Base-by-base conservation (phyloP, 2,888 invertebrate genomes). In the Phorcus lineatus region DNA sequence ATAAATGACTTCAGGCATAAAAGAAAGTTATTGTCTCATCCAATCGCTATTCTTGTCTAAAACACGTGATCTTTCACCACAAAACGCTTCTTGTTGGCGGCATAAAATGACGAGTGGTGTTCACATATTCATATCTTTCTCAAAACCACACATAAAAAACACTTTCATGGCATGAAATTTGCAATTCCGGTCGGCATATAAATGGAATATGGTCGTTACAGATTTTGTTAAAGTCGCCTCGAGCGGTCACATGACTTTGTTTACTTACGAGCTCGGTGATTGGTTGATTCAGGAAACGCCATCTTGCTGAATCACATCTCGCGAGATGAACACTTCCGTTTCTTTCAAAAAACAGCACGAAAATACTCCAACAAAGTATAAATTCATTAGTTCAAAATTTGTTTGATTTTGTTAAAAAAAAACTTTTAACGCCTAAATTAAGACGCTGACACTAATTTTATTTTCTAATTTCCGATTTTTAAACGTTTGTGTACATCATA, bases 41-140 rank as follows among this genome's bases (percentile, higher is more conserved):
- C 62, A 62, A 62, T 62, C 24, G 62, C 62, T 31, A 28, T 31
- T 31, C 62, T 24, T 62, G 62, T 62, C 24, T 62, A 11, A 24
- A 62, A 62, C 62, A 62, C 62, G 62, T 62, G 62, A 62, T 31
- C 62, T 28, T 62, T 24, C 24, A 62, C 62, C 62, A 62, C 62
- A 62, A 62, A 62, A 24, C 22, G 7, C 22, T 31, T 62, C 28
- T 62, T 28, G 13, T 31, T 2, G 16, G 16, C 24, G 28, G 28
- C 28, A 62, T 31, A 24, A 28, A 62, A 17, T 62, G 62, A 24
- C 17, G 28, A 22, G 62, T 31, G n/a, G 28, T 62, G 16, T n/a
- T 62, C 62, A 62, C 28, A 62, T 62, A 62, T 24, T 16, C 62
- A 62, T 28, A 16, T 62, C 62, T 24, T 24, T 62, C 28, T 62